These are phyloP conservation scores for Nematostella vectensis DNA, from an alignment of 92 coral and sea anemone genomes.

Conservation along the genomic window DNA sequence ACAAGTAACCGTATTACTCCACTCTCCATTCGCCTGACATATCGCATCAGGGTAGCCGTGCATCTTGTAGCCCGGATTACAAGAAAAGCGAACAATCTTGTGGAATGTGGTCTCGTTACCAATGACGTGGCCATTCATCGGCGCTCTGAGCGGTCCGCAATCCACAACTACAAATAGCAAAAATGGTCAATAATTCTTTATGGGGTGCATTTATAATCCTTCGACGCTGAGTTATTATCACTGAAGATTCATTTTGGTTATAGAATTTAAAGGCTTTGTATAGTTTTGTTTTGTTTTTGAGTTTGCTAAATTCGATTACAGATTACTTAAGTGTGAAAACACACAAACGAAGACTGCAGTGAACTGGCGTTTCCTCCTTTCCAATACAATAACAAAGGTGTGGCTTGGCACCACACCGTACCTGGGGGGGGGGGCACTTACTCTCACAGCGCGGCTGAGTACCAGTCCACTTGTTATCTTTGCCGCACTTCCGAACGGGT, in stretches of 20 bases:
- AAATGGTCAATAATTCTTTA: too few species aligned
- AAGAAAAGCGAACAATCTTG: slow-evolving; percentile 21
- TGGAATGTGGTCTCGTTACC: slow-evolving; percentile 42
- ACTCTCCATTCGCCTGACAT: slow-evolving; percentile 40
- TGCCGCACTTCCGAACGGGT: slow-evolving; percentile 46
- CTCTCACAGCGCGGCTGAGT: slow-evolving; percentile 55
- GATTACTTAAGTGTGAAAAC: too few species aligned
- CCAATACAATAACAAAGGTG: neutral
- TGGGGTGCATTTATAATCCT: too few species aligned
- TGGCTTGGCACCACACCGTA: neutral
- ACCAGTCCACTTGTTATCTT: slow-evolving; percentile 82
- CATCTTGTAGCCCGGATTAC: slow-evolving; percentile 43
- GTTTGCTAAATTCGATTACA: neutral
- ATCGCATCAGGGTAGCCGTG: slow-evolving; percentile 18
- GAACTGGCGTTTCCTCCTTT: too few species aligned
- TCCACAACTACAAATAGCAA: slow-evolving; percentile 35
- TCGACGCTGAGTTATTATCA: too few species aligned
- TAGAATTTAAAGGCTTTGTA: neutral
- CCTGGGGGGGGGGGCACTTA: slow-evolving; percentile 3
- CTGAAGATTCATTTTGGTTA: neutral
- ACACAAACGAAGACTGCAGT: too few species aligned
- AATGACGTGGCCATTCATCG: slow-evolving; percentile 15
- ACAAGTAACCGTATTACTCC: slow-evolving; percentile 38
- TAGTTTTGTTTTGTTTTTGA: neutral
- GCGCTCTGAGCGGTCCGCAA: slow-evolving; percentile 25